Percentiles rank a stretch among this genome's conserved stretches.
These are phyloP conservation scores for Axis porcinus DNA, from an alignment of 2,113 vertebrate species.

Conservation along the genomic window DNA sequence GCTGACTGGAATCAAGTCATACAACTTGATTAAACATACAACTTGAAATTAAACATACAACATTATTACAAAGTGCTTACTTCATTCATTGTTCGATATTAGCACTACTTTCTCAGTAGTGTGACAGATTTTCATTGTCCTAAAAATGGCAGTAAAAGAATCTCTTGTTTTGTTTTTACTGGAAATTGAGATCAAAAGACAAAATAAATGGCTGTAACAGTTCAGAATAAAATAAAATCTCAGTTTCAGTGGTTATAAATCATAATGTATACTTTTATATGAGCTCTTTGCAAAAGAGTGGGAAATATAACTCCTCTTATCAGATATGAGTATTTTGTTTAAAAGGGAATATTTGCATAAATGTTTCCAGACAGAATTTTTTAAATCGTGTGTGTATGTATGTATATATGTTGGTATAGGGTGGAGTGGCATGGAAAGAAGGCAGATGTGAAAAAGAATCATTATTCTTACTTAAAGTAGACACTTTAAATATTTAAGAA, in stretches of 20 bases:
- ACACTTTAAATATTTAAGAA: background rate
- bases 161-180: background rate
- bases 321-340: conserved; percentile 25
- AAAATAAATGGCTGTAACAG: background rate
- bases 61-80: background rate
- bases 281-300: background rate
- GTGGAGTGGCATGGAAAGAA: background rate
- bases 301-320: conserved; percentile 49
- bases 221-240: conserved; percentile 46
- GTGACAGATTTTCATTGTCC: background rate
- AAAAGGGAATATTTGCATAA: conserved; percentile 34
- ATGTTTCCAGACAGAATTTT: conserved; percentile 36
- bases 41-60: background rate
- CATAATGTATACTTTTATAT: conserved; percentile 48
- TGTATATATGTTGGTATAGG: background rate
- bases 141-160: conserved; percentile 1
- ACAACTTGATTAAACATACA: background rate
- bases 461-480: background rate
- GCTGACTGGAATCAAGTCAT: background rate
- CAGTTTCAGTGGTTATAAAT: conserved; percentile 31
- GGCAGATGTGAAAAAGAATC: conserved; percentile 3
- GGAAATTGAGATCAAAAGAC: conserved; percentile 44
- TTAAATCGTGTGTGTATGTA: background rate
- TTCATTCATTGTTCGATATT: background rate
- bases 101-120: background rate